Evolutionary conservation across 2,888 invertebrate genomes (phyloP).

Genomic region (Eupeodes latifasciatus): DNA sequence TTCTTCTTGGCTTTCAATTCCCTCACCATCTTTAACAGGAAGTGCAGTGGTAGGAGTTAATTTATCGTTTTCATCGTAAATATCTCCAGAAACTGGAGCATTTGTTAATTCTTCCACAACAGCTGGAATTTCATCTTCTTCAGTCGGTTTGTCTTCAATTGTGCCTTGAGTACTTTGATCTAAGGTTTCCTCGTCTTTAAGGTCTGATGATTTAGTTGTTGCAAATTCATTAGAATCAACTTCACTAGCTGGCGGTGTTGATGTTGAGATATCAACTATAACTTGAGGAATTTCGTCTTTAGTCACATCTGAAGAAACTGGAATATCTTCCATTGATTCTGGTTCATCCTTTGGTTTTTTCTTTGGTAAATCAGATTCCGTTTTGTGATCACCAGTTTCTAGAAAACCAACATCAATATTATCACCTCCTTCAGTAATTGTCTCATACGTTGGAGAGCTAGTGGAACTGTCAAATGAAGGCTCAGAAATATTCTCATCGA

Average conservation of each 20-base stretch:
- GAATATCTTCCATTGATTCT: conserved; percentile 55
- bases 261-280: conserved; percentile 33
- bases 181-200: not conserved
- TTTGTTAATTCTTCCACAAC: conserved; percentile 36
- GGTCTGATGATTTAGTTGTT: conserved; percentile 1
- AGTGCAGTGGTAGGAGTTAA: conserved; percentile 24
- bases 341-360: conserved; percentile 55
- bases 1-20: conserved; percentile 31
- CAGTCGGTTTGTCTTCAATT: conserved; percentile 32
- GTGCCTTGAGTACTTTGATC: conserved; percentile 15
- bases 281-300: conserved; percentile 16
- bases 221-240: conserved; percentile 63
- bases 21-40: conserved; percentile 2
- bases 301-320: not conserved
- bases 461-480: conserved; percentile 18
- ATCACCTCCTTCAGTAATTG: conserved; percentile 58
- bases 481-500: conserved; percentile 34
- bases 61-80: conserved; percentile 10
- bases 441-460: conserved; percentile 49
- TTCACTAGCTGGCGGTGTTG: not conserved
- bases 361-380: conserved; percentile 29
- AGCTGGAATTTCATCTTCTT: conserved; percentile 49
- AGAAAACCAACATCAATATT: conserved; percentile 43
- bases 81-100: not conserved
- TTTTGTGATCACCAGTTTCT: conserved; percentile 61